Percentiles rank a stretch among this genome's conserved stretches.
Evolutionary conservation across 2,797 vertebrate genomes (phyloP).

Genomic region (Danio choprae): DNA sequence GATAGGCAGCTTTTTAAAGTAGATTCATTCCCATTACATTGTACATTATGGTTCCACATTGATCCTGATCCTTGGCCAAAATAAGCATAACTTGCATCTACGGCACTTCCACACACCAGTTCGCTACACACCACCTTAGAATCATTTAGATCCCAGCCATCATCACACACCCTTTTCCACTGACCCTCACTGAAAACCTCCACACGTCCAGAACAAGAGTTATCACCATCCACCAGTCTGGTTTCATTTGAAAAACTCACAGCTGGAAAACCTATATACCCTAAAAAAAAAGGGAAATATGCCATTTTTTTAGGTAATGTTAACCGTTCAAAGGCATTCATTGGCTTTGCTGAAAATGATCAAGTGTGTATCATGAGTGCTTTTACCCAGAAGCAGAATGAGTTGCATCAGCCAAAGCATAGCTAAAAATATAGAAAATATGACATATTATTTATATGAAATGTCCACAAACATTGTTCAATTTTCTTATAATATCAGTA

Average conservation of each 20-base stretch:
- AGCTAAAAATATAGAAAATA: not conserved
- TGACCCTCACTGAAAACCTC: not conserved
- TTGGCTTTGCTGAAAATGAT: not conserved
- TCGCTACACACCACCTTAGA: conserved; percentile 56
- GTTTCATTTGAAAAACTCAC: not conserved
- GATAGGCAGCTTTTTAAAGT: conserved; percentile 10
- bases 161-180: conserved; percentile 34
- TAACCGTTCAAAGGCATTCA: not conserved
- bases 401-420: not conserved
- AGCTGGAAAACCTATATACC: not conserved
- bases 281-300: no score
- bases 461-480: not conserved
- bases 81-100: not conserved
- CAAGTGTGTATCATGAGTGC: not conserved
- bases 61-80: not conserved
- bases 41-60: not conserved
- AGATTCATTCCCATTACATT: not conserved
- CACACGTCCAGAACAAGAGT: conserved; percentile 33
- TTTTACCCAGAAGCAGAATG: conserved; percentile 28
- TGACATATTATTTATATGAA: not conserved
- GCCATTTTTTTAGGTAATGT: not conserved
- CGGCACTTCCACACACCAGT: conserved; percentile 56
- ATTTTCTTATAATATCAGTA: no score
- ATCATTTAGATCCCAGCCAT: conserved; percentile 61
- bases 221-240: not conserved